Evolutionary conservation across 2,888 invertebrate species (phyloP).

Genomic region (Drosophila birchii): DNA sequence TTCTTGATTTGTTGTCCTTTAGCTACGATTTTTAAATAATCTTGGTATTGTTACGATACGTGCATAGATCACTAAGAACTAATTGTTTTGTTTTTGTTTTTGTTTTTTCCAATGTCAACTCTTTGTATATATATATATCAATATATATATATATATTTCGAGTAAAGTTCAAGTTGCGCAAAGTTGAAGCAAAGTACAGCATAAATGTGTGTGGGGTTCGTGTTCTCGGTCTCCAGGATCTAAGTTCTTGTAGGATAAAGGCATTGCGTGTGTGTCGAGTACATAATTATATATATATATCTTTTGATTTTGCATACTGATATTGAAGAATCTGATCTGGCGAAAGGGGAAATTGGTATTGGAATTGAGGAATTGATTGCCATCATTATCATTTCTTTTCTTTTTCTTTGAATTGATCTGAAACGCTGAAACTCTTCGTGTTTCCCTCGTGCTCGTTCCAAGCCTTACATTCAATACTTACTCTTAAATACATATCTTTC

Average conservation of each 20-base stretch:
- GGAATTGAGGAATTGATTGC: constrained; percentile 47
- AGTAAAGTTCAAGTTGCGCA: constrained; percentile 33
- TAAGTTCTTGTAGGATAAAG: constrained; percentile 23
- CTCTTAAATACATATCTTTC: constrained; percentile 36
- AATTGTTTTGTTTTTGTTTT: constrained; percentile 26
- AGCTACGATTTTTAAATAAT: constrained; percentile 41
- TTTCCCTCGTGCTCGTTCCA: constrained; percentile 36
- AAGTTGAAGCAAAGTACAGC: constrained; percentile 65
- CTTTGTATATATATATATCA: constrained; percentile 23
- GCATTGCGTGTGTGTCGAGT: constrained; percentile 32
- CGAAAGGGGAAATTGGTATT: constrained; percentile 9
- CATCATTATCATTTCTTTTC: constrained; percentile 47
- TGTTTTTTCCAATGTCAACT: constrained; percentile 34
- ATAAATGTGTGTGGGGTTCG: constrained; percentile 9
- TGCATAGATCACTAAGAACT: constrained; percentile 64
- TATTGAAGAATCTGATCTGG: constrained; percentile 29
- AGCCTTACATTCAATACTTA: constrained; percentile 43
- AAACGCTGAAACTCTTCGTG: constrained; percentile 27
- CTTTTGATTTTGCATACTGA: constrained; percentile 37
- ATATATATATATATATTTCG: constrained; percentile 31
- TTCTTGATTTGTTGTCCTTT: constrained; percentile 43
- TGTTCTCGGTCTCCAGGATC: constrained; percentile 7
- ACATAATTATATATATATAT: constrained; percentile 7
- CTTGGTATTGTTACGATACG: constrained; percentile 45
- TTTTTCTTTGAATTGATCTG: constrained; percentile 46